Conservation (phyloP, 2,113 vertebrate genomes). For the Capreolus pygargus region DNA sequence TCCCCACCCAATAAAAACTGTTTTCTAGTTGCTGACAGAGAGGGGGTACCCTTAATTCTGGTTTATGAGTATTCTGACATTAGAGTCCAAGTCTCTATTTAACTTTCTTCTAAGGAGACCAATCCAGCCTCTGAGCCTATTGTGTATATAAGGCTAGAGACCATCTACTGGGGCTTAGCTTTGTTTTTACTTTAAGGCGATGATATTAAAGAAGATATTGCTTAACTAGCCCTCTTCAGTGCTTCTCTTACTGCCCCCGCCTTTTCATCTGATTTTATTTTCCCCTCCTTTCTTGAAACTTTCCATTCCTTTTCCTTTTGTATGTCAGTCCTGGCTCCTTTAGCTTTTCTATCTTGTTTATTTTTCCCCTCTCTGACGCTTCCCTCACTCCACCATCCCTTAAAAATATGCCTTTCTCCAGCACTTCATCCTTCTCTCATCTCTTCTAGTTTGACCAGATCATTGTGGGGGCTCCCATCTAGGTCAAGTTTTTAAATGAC, state of each 20-base stretch:
- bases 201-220: neutral
- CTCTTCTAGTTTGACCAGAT: neutral
- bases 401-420: neutral
- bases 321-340: too few species aligned
- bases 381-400: neutral
- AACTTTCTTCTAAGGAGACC: neutral
- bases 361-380: fast-evolving
- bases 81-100: neutral
- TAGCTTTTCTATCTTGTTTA: neutral
- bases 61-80: neutral
- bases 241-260: neutral
- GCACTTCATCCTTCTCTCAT: fast-evolving
- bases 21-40: neutral
- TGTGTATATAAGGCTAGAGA: neutral
- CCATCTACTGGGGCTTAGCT: neutral
- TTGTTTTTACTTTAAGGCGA: neutral
- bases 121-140: neutral
- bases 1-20: neutral
- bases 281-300: neutral
- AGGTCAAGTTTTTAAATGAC: neutral
- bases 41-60: neutral
- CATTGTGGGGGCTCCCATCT: neutral
- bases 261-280: neutral
- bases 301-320: neutral
- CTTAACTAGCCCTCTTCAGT: neutral